Evolutionary conservation across 2,797 vertebrate species (phyloP).

Genomic region (Columba guinea): DNA sequence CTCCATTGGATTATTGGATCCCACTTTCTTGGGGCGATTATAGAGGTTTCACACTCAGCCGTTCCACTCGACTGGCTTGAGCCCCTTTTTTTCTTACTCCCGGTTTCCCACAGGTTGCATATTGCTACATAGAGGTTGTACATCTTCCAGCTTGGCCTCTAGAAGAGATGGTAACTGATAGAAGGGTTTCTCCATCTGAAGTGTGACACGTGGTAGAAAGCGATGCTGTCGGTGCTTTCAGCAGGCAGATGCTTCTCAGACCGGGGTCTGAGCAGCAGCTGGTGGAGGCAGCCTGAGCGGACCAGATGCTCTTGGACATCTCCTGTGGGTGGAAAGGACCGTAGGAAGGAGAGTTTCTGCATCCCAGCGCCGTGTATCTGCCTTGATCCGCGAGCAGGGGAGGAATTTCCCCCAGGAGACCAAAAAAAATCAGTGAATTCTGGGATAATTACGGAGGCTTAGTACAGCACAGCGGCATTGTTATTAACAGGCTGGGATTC

Average conservation of each 20-base stretch:
- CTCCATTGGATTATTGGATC: not conserved
- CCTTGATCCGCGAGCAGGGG: not conserved
- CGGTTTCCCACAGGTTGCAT: not conserved
- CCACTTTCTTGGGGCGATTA: not conserved
- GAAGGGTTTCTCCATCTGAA: not conserved
- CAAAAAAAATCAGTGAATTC: not conserved
- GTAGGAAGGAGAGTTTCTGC: not conserved
- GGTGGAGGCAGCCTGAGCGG: not conserved
- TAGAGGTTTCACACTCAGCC: not conserved
- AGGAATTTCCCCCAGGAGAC: not conserved
- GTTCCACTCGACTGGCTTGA: not conserved
- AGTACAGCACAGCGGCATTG: not conserved
- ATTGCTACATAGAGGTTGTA: not conserved
- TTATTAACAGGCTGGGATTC: not conserved
- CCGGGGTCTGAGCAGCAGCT: not conserved
- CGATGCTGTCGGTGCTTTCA: not conserved
- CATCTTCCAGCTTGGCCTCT: not conserved
- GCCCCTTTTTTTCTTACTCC: not conserved
- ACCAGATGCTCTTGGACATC: not conserved
- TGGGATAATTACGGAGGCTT: not conserved
- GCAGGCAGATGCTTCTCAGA: not conserved
- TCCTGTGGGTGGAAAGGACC: not conserved
- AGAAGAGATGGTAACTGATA: not conserved
- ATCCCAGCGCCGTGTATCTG: fast-evolving
- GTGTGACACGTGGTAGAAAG: fast-evolving